Percentiles rank a stretch among this genome's conserved stretches.
Evolutionary conservation across 2,797 vertebrate genomes (phyloP).

Genomic region (Holocentrus rufus): DNA sequence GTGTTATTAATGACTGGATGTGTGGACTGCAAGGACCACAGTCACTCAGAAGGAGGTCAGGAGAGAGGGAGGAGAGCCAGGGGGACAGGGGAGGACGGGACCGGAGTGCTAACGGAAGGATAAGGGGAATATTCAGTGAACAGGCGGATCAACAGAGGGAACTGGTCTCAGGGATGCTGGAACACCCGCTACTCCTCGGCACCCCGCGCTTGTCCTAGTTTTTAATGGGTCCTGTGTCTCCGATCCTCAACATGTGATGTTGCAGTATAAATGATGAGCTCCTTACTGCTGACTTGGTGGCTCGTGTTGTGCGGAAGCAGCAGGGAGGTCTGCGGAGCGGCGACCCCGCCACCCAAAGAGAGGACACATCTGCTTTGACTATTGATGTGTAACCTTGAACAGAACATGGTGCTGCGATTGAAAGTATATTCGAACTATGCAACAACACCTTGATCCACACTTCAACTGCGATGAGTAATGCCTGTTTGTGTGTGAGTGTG

Average conservation of each 20-base stretch:
- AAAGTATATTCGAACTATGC: too few relatives aligned
- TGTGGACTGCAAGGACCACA: conserved; percentile 75
- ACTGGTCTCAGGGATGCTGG: conserved; percentile 36
- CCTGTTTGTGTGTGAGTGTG: not conserved
- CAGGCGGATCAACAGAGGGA: conserved; percentile 53
- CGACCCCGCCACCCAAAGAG: conserved; percentile 32
- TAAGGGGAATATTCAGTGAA: conserved; percentile 64
- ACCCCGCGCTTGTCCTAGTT: conserved; percentile 43
- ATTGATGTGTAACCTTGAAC: conserved; percentile 4
- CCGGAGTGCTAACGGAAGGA: conserved; percentile 49
- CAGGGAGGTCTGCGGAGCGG: conserved; percentile 23
- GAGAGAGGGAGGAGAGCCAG: conserved; percentile 58
- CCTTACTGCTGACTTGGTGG: conserved; percentile 40
- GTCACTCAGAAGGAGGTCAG: conserved; percentile 76
- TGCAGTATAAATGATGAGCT: conserved; percentile 53
- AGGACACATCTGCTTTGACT: conserved; percentile 14
- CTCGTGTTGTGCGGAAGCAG: conserved; percentile 29
- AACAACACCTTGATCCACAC: too few relatives aligned
- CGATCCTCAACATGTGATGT: conserved; percentile 26
- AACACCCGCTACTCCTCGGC: conserved; percentile 41
- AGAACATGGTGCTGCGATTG: too few relatives aligned
- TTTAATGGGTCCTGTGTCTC: conserved; percentile 25
- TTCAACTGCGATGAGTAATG: too few relatives aligned
- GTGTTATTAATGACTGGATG: conserved; percentile 77
- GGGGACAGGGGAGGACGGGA: conserved; percentile 33